A percentile compares a stretch with the other conserved stretches of the same genome.
These are phyloP conservation scores for Drosophila rhopaloa DNA, from an alignment of 1,140 invertebrate species.

Conservation along the genomic window DNA sequence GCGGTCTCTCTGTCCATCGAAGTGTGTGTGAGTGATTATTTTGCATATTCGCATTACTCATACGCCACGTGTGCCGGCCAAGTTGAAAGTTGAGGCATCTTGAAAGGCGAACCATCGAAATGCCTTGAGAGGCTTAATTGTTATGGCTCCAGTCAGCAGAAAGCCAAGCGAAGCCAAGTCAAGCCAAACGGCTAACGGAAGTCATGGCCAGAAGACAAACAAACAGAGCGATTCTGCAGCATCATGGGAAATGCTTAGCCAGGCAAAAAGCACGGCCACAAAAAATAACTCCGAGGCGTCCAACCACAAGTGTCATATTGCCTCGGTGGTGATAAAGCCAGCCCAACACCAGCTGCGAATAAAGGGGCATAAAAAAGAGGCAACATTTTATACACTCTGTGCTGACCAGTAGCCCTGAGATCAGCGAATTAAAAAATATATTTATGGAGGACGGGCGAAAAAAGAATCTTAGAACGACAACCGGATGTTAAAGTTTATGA, in stretches of 20 bases:
- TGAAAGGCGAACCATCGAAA: slow-evolving; percentile 52
- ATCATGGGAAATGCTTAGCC: slow-evolving; percentile 77
- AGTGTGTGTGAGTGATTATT: slow-evolving; percentile 34
- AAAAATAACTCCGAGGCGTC: slow-evolving; percentile 49
- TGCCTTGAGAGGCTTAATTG: slow-evolving; percentile 46
- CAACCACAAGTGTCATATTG: slow-evolving; percentile 81
- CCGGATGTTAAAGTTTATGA: slow-evolving; percentile 77
- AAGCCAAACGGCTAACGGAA: slow-evolving; percentile 71
- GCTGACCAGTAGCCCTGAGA: slow-evolving; percentile 67
- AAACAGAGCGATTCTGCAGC: slow-evolving; percentile 77
- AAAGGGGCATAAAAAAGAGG: slow-evolving; percentile 52
- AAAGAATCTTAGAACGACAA: slow-evolving; percentile 74
- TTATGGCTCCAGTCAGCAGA: slow-evolving; percentile 61
- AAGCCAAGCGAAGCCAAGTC: slow-evolving; percentile 42
- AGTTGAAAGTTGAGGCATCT: slow-evolving; percentile 70
- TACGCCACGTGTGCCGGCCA: slow-evolving; percentile 76
- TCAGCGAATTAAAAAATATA: slow-evolving; percentile 63
- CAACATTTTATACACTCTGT: slow-evolving; percentile 75
- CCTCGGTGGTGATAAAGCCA: slow-evolving; percentile 61
- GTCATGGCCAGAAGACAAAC: slow-evolving; percentile 79
- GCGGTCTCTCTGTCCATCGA: slow-evolving; percentile 47
- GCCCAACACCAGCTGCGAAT: slow-evolving; percentile 38
- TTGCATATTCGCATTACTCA: slow-evolving; percentile 68
- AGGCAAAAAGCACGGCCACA: slow-evolving; percentile 56
- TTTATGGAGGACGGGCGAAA: slow-evolving; percentile 27